Evolutionary conservation across 2,797 vertebrate species (phyloP).

Genomic region (Gymnocypris eckloni): DNA sequence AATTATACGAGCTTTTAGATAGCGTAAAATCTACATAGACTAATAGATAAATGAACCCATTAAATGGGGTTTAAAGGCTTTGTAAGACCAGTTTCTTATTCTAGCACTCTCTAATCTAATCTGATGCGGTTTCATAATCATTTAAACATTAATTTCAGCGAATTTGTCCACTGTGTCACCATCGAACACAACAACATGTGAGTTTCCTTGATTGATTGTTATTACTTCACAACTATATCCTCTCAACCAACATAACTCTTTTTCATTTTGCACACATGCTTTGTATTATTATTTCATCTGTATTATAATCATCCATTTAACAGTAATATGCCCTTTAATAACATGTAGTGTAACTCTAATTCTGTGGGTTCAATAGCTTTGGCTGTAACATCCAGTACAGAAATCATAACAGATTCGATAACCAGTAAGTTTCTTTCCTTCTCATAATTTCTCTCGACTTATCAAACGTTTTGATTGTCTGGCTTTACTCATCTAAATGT

Average conservation of each 20-base stretch:
- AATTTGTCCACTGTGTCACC: background rate
- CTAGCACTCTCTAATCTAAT: background rate
- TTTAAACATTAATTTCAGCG: background rate
- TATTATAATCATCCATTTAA: background rate
- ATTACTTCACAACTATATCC: background rate
- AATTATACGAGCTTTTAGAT: background rate
- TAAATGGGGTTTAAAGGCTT: background rate
- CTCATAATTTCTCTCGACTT: background rate
- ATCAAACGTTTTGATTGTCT: background rate
- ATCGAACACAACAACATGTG: background rate
- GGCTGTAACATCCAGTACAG: background rate
- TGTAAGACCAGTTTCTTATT: background rate
- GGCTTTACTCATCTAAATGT: background rate
- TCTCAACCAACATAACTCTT: background rate
- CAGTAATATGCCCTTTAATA: background rate
- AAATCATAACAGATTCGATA: background rate
- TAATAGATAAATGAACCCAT: background rate
- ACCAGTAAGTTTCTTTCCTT: background rate
- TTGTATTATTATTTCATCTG: background rate
- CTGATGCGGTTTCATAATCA: background rate
- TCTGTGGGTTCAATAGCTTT: conserved; percentile 22
- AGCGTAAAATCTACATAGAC: background rate
- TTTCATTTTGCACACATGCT: background rate
- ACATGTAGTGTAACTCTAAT: background rate
- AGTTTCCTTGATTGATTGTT: background rate